Conservation (phyloP, 2,888 invertebrate species). For the Trypoxylon attenuatum region DNA sequence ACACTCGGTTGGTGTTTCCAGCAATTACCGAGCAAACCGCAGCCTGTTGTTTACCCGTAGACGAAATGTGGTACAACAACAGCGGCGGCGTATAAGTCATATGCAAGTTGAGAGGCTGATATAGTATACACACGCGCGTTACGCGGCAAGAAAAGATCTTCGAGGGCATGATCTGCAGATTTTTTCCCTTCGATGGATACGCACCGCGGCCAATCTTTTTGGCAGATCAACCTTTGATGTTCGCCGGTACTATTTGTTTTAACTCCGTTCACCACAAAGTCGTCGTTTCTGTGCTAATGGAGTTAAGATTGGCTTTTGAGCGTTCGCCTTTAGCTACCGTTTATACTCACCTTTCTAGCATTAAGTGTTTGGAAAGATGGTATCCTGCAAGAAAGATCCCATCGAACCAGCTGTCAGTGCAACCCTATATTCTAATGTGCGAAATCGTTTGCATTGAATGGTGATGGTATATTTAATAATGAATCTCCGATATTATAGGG, state of each 20-base stretch:
- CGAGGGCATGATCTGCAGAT: constrained; percentile 57
- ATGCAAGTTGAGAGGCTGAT: constrained; percentile 13
- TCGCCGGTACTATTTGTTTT: constrained; percentile 43
- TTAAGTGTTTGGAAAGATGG: too few relatives aligned
- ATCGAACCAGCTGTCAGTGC: too few relatives aligned
- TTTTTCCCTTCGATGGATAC: constrained; percentile 32
- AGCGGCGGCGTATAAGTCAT: constrained; percentile 22
- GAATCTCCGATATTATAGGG: too few relatives aligned
- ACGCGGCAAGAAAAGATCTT: constrained; percentile 46
- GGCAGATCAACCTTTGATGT: constrained; percentile 39
- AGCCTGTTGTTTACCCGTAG: constrained; percentile 57
- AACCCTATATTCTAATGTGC: too few relatives aligned
- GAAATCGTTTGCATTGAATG: too few relatives aligned
- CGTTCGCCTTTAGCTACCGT: constrained; percentile 5
- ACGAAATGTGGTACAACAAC: constrained; percentile 62
- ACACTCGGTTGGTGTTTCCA: constrained; percentile 67
- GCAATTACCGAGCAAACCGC: constrained; percentile 65
- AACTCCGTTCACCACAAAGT: constrained; percentile 14
- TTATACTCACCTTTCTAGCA: too few relatives aligned
- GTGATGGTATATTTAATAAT: too few relatives aligned
- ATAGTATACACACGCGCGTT: constrained; percentile 28
- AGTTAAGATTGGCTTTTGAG: constrained; percentile 31
- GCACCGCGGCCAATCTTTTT: constrained; percentile 38
- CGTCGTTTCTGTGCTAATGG: constrained; percentile 33
- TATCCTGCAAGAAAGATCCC: too few relatives aligned